These are phyloP conservation scores for Caenorhabditis sp. DNA, from an alignment of 2,888 invertebrate species.

Conservation along the genomic window DNA sequence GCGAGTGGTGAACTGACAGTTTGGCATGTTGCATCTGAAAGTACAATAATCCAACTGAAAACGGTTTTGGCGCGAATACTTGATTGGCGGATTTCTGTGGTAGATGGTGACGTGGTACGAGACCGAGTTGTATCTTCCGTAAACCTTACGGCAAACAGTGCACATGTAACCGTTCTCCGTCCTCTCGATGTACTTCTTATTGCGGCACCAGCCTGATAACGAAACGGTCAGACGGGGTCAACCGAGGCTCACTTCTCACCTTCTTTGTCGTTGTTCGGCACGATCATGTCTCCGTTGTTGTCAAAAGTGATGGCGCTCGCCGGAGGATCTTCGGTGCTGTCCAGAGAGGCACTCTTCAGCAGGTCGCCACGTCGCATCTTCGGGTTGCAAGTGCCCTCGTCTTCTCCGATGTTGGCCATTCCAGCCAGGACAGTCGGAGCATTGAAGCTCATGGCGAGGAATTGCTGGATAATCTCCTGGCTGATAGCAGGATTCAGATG, in stretches of 20 bases:
- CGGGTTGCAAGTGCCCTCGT: constrained; percentile 22
- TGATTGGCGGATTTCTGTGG: constrained; percentile 79
- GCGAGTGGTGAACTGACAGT: constrained; percentile 78
- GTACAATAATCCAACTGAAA: not conserved
- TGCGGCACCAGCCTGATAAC: constrained; percentile 79
- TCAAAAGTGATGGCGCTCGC: constrained; percentile 47
- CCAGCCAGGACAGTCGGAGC: constrained; percentile 18
- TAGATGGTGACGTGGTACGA: constrained; percentile 79
- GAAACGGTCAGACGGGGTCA: no score
- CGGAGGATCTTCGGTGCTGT: constrained; percentile 36
- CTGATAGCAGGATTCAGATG: constrained; percentile 43
- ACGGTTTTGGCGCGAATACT: constrained; percentile 15
- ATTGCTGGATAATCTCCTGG: constrained; percentile 54
- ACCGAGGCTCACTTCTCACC: constrained; percentile 59
- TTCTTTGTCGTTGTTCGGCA: constrained; percentile 78
- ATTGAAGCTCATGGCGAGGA: constrained; percentile 50
- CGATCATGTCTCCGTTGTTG: constrained; percentile 71
- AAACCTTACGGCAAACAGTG: constrained; percentile 77
- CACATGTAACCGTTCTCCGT: constrained; percentile 74
- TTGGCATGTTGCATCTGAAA: constrained; percentile 75
- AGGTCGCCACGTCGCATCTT: constrained; percentile 42
- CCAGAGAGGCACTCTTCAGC: constrained; percentile 40
- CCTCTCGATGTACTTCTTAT: constrained; percentile 78
- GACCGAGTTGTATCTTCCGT: constrained; percentile 78
- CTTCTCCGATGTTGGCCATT: constrained; percentile 32